Evolutionary conservation across 2,888 invertebrate genomes (phyloP).

Genomic region (Epinotia ramella): DNA sequence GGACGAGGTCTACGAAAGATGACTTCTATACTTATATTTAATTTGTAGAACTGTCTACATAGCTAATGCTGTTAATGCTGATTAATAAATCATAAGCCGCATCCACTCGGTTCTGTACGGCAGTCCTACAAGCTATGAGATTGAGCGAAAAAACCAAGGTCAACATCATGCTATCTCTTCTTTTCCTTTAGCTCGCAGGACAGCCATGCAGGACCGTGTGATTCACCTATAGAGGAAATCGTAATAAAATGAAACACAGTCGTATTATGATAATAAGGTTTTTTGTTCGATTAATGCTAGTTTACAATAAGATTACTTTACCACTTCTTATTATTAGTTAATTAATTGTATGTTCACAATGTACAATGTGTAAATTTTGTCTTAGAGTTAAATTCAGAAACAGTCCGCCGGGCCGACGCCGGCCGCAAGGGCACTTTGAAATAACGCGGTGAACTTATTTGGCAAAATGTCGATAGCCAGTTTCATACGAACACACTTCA

Average conservation of each 20-base stretch:
- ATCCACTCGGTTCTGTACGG: too few relatives aligned
- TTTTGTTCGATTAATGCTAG: conserved; percentile 84
- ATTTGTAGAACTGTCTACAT: too few relatives aligned
- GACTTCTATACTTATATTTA: too few relatives aligned
- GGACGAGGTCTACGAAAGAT: too few relatives aligned
- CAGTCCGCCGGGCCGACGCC: conserved; percentile 78
- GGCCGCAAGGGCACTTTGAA: conserved; percentile 82
- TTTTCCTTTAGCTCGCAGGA: neutral
- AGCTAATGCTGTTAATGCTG: too few relatives aligned
- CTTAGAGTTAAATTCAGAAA: conserved; percentile 78
- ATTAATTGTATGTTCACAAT: conserved; percentile 84
- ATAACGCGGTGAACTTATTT: conserved; percentile 61
- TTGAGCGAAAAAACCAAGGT: too few relatives aligned
- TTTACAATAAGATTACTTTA: conserved; percentile 84
- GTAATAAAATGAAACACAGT: conserved; percentile 73
- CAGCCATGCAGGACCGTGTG: neutral
- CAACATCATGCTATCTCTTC: too few relatives aligned
- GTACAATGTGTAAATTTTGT: conserved; percentile 80
- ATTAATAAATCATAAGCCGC: too few relatives aligned
- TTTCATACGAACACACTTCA: conserved; percentile 41
- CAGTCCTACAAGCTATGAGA: too few relatives aligned
- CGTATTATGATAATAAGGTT: conserved; percentile 85
- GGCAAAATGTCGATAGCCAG: conserved; percentile 42
- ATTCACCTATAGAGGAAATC: neutral
- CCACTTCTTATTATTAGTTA: conserved; percentile 74